phyloP scores from a whole-genome alignment of 2,888 invertebrate species.

The Reticulitermes lucifugus region DNA sequence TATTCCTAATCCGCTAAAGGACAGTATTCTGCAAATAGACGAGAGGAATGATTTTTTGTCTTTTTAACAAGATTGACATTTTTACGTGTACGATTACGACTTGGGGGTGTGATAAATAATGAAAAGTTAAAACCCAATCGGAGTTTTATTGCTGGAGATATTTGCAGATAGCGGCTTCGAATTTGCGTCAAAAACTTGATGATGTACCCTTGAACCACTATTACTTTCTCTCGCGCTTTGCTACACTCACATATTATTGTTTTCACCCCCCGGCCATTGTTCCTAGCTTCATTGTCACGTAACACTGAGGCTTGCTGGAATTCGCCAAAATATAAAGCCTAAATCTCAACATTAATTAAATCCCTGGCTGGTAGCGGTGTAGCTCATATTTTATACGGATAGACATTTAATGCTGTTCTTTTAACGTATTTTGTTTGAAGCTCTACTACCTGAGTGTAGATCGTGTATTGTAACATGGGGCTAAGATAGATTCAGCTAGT shows the following conservation, averaged over 20 bases:
- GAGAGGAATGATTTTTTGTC: no score
- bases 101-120: no score
- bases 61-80: no score
- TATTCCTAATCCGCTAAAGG: no score
- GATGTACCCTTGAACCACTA: slow-evolving; percentile 2
- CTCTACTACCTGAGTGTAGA: no score
- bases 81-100: no score
- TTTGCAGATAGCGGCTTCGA: background rate
- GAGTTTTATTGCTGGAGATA: background rate
- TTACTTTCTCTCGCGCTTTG: background rate
- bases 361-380: background rate
- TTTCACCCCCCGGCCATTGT: slow-evolving; percentile 32
- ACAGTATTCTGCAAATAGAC: no score
- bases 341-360: slow-evolving; percentile 27
- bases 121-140: background rate
- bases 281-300: slow-evolving; percentile 33
- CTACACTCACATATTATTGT: slow-evolving; percentile 28
- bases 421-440: background rate
- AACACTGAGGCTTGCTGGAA: background rate
- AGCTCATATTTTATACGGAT: slow-evolving; percentile 7
- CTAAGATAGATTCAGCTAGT: no score
- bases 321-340: background rate
- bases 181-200: background rate
- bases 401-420: background rate
- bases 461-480: no score